Evolutionary conservation across 2,797 vertebrate genomes (phyloP).

Genomic region (Diplodus sargus): DNA sequence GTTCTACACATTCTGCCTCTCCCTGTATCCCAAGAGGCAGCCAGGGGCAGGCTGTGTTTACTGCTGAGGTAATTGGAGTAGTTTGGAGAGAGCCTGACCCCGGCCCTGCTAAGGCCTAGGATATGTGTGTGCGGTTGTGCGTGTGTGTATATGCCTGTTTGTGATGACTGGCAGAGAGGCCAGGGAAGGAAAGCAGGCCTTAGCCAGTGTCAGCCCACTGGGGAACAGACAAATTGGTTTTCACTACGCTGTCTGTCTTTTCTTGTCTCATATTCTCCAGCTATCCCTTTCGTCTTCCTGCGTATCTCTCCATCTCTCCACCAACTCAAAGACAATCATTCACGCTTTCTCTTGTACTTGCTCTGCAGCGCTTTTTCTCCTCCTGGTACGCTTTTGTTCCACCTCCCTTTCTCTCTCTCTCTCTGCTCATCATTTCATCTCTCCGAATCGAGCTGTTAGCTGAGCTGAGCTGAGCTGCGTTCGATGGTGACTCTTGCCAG

Average conservation of each 20-base stretch:
- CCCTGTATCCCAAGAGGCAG: conserved; percentile 72
- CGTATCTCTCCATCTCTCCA: conserved; percentile 61
- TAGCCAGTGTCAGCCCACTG: conserved; percentile 77
- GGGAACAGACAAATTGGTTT: conserved; percentile 82
- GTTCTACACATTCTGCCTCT: conserved; percentile 60
- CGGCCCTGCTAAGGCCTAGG: conserved; percentile 58
- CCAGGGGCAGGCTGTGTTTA: conserved; percentile 77
- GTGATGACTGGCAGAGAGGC: conserved; percentile 78
- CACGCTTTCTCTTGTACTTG: conserved; percentile 59
- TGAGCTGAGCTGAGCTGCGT: conserved; percentile 47
- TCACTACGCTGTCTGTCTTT: conserved; percentile 73
- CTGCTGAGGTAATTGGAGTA: conserved; percentile 83
- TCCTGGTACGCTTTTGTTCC: conserved; percentile 54
- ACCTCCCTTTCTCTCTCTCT: conserved; percentile 38
- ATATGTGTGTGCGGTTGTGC: conserved; percentile 6
- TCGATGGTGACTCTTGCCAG: conserved; percentile 52
- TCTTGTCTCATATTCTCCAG: conserved; percentile 68
- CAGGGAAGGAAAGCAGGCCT: conserved; percentile 71
- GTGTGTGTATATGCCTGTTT: conserved; percentile 40
- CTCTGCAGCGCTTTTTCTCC: conserved; percentile 47
- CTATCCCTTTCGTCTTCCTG: conserved; percentile 58
- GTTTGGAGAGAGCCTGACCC: conserved; percentile 78
- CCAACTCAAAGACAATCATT: conserved; percentile 70
- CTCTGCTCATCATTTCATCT: conserved; percentile 67
- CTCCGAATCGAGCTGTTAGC: conserved; percentile 43